Evolutionary conservation across 2,797 vertebrate genomes (phyloP), one percentile per base, ranked within the genome.

Genomic region (Glossophaga mutica): DNA sequence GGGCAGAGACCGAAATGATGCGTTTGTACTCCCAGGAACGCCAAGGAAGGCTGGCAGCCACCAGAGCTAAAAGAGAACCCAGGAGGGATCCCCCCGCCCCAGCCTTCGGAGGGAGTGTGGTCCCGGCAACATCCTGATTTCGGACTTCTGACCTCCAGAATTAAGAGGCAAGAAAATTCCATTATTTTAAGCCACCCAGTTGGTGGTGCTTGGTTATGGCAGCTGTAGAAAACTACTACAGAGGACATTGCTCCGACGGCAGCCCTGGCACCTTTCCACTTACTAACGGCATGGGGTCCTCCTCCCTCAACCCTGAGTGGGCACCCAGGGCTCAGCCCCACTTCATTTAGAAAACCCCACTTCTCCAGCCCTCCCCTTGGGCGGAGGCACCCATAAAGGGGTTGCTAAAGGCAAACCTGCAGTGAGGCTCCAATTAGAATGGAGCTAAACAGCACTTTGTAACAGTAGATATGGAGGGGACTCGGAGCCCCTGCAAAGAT

Each of bases 321-420:
- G 48, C 18, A 1, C 0, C 2, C 29, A 57, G 9, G 0, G 4
- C 16, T 81, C 9, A 21, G 15, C 4, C 32, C 73, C 29, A n/a
- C 70, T 85, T 52, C 26, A 32, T 71, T 89, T 29, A 39, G 55
- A 81, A 95, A 86, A 37, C 22, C 34, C 0, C 65, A 1, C 37
- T 73, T 71, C 32, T 74, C 12, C 46, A 29, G 9, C 12, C 19
- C 22, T 39, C 85, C 29, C 88, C 46, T 37, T 50, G 7, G 21
- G 29, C 1, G 19, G 8, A 50, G 15, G 10, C 32, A 70, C 67
- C 50, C 2, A 3, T 65, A 19, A 55, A 46, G 18, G 26, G 8
- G 3, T n/a, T 37, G 32, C 2, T 14, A 62, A 37, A 83, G 18
- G 8, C 32, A 89, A 90, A 68, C 18, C 52, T 57, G 8, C 14